These are phyloP conservation scores for Ambastaia sidthimunki DNA, from an alignment of 2,797 vertebrate genomes.

Conservation along the genomic window DNA sequence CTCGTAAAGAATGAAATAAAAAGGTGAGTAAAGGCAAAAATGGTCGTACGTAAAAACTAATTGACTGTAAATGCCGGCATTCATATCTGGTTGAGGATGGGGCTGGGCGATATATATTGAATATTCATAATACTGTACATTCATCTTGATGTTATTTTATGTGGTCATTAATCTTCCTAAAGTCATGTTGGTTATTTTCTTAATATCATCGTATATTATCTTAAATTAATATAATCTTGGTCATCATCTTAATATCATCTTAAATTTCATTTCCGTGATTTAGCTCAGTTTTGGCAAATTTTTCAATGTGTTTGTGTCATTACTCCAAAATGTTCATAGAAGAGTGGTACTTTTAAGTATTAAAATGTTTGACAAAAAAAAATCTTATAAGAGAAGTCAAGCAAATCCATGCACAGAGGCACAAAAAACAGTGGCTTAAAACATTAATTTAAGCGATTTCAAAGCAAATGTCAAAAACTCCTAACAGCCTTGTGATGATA, in stretches of 20 bases:
- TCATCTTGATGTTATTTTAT: not conserved
- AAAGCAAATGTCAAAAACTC: too few species aligned
- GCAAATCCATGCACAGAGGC: too few species aligned
- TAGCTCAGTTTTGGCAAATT: not conserved
- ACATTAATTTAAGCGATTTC: too few species aligned
- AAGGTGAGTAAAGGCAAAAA: conserved; percentile 46
- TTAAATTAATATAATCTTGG: too few species aligned
- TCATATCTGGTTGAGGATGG: conserved; percentile 65
- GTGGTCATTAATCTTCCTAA: not conserved
- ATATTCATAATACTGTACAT: not conserved
- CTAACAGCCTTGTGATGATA: too few species aligned
- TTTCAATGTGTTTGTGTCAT: not conserved
- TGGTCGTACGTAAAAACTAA: conserved; percentile 51
- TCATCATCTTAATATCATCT: too few species aligned
- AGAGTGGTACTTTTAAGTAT: too few species aligned
- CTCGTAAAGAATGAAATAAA: conserved; percentile 68
- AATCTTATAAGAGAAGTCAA: too few species aligned
- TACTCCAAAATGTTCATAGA: not conserved
- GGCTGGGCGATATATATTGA: not conserved
- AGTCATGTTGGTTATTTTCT: not conserved
- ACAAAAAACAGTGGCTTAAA: too few species aligned
- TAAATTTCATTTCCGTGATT: too few species aligned
- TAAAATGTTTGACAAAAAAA: too few species aligned
- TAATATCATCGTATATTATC: not conserved
- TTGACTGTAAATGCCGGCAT: conserved; percentile 64